These are phyloP conservation scores for Porites lobata DNA, from an alignment of 92 coral and sea anemone species.

Conservation along the genomic window DNA sequence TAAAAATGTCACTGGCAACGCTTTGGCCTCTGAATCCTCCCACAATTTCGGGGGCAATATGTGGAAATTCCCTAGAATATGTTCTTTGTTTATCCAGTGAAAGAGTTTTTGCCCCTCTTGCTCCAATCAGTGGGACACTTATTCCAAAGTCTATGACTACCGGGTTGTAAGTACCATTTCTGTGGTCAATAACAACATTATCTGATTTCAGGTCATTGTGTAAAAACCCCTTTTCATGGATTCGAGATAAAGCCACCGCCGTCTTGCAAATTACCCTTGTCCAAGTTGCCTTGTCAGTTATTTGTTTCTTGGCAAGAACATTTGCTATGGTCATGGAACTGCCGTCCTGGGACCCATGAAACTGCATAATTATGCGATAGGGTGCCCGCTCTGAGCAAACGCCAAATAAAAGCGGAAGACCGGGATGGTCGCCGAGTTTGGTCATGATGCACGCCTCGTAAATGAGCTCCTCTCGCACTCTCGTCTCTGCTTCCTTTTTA, in stretches of 20 bases:
- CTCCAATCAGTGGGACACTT: conserved; percentile 29
- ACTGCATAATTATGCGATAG: conserved; percentile 15
- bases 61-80: conserved; percentile 45
- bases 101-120: conserved; percentile 33
- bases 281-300: conserved; percentile 41
- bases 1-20: conserved; percentile 59
- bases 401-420: conserved; percentile 36
- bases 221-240: conserved; percentile 43
- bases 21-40: conserved; percentile 46
- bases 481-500: conserved; percentile 11
- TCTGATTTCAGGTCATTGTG: conserved; percentile 58
- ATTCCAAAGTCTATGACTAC: conserved; percentile 68
- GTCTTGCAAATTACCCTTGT: conserved; percentile 21
- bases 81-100: not conserved
- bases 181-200: conserved; percentile 52
- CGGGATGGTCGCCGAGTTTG: conserved; percentile 50
- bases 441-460: conserved; percentile 39
- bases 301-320: conserved; percentile 13
- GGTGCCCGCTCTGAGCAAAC: conserved; percentile 27
- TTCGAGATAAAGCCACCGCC: conserved; percentile 23
- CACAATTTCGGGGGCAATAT: conserved; percentile 65
- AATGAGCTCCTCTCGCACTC: conserved; percentile 12
- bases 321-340: conserved; percentile 12
- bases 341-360: conserved; percentile 27
- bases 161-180: conserved; percentile 23